Base-by-base conservation (phyloP, 2,888 invertebrate genomes). In the Metacarcinus magister region DNA sequence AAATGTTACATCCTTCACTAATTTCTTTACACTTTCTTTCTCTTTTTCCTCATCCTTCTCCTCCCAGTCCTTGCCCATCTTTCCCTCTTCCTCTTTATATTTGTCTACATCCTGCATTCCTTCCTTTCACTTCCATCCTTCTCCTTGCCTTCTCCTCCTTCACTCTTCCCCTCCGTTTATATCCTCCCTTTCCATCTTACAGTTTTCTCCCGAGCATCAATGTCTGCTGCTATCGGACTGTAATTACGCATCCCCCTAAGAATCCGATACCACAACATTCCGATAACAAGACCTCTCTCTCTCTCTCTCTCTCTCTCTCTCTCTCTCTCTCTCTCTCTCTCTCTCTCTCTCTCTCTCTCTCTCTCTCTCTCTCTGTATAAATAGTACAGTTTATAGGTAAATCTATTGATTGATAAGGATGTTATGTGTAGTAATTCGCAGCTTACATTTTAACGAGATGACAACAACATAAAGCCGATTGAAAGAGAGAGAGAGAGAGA, bases 311-410 rank as follows among this genome's bases (percentile, higher is more conserved):
- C 82, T 32, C 32, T 82, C 82, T 82, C 82, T 82, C 82, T 82
- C 82, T 82, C 82, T 82, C 82, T 82, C 82, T 82, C 82, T 82
- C 82, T 82, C 82, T 82, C 82, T 82, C 82, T 82, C 82, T 82
- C 82, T 82, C 82, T 82, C 82, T 82, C 82, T 82, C 82, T 82
- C 82, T 82, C 82, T 82, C 82, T 82, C 82, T 82, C 82, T 82
- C 82, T 82, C 82, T 82, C 82, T 82, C 82, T 82, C 82, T 82
- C 32, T 32, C 32, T 82, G 0, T 67, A 2, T 54, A 2, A 7
- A 2, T 7, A 54, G 16, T 54, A 46, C 10, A 7, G 54, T 54
- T 54, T 10, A 10, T 0, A 0, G 54, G 10, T 13, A 54, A 54
- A 54, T 54, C 1, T 54, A 54, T 54, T 54, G 54, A 7, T 54